These are phyloP conservation scores for Drosophila littoralis DNA, from an alignment of 1,140 invertebrate genomes.

Conservation along the genomic window DNA sequence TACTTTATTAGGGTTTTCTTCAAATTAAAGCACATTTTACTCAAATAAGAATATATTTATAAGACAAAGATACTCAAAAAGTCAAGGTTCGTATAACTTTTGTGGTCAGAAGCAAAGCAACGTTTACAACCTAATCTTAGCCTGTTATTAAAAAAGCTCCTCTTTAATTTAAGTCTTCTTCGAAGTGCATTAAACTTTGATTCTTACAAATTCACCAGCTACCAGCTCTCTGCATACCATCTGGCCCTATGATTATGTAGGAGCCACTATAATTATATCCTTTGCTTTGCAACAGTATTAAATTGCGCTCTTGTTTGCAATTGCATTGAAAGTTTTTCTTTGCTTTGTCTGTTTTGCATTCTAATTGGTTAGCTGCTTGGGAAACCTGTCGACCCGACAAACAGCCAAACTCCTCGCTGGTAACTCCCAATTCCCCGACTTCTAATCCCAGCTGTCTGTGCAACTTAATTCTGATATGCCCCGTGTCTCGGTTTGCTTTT, in stretches of 20 bases:
- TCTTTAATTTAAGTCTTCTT: background rate
- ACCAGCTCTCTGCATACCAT: background rate
- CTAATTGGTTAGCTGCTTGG: conserved; percentile 36
- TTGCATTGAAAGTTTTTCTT: conserved; percentile 44
- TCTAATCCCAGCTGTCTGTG: conserved; percentile 25
- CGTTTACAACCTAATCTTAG: background rate
- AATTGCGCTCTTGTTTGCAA: conserved; percentile 27
- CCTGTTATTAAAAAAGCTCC: background rate
- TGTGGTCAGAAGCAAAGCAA: no score
- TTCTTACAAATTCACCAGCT: background rate
- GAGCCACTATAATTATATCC: conserved; percentile 27
- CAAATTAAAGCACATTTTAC: no score
- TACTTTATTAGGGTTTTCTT: no score
- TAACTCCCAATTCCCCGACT: background rate
- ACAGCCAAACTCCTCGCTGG: background rate
- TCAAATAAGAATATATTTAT: no score
- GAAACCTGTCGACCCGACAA: conserved; percentile 34
- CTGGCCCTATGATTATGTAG: conserved; percentile 14
- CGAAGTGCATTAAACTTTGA: background rate
- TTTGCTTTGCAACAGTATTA: conserved; percentile 19
- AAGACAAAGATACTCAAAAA: no score
- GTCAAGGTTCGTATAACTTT: no score
- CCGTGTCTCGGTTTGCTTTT: conserved; percentile 47
- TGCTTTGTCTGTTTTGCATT: conserved; percentile 25
- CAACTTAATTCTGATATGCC: conserved; percentile 66